These are phyloP conservation scores for Pithys albifrons DNA, from an alignment of 2,113 vertebrate species.

Conservation along the genomic window DNA sequence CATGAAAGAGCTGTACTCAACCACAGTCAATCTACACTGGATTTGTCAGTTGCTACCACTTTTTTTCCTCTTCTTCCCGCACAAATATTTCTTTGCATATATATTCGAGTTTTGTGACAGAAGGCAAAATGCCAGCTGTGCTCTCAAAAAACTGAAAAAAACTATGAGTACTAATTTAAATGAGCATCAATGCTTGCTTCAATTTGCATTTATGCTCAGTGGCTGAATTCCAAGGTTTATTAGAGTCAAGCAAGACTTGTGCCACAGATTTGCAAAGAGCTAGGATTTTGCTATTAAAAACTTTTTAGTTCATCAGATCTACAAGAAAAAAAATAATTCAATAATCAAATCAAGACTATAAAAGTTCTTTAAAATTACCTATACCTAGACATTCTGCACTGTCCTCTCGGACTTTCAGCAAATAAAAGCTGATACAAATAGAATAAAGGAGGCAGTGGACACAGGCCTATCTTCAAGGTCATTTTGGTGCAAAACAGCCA, in stretches of 20 bases:
- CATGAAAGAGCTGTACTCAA: not conserved
- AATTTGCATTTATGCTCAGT: not conserved
- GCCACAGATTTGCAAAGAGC: not conserved
- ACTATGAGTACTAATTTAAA: not conserved
- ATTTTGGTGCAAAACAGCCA: not conserved
- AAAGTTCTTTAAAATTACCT: not conserved
- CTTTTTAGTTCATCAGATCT: not conserved
- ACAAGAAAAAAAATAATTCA: not conserved
- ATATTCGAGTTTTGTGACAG: not conserved
- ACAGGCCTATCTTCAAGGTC: not conserved
- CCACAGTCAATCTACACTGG: not conserved
- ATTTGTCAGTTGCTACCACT: not conserved
- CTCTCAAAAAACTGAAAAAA: not conserved
- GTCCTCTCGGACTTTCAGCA: not conserved
- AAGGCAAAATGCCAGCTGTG: not conserved
- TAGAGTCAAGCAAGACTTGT: not conserved
- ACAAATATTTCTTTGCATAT: not conserved
- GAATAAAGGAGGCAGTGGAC: not conserved
- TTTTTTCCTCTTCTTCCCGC: not conserved
- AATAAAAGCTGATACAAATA: constrained; percentile 9
- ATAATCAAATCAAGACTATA: not conserved
- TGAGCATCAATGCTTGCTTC: not conserved
- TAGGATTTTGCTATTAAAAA: not conserved
- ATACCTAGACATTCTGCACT: not conserved
- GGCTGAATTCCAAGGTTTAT: not conserved